A percentile compares a stretch with the other conserved stretches of the same genome.
These are phyloP conservation scores for Drosophila oshimai DNA, from an alignment of 1,140 invertebrate genomes.

Conservation along the genomic window DNA sequence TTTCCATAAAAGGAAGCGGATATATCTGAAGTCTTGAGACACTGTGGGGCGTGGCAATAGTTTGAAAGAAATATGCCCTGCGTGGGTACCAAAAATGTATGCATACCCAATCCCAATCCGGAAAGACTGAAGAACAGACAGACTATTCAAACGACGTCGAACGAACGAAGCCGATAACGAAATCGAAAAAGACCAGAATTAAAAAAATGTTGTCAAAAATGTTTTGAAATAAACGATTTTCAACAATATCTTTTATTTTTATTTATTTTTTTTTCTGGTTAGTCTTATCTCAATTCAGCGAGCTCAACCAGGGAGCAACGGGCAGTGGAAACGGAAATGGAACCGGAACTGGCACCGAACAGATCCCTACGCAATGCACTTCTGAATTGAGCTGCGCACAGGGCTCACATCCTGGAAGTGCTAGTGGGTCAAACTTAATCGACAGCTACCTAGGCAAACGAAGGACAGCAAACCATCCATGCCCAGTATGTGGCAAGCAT, in stretches of 20 bases:
- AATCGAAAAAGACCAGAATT: neutral
- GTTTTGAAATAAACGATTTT: neutral
- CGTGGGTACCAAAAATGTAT: too few relatives aligned
- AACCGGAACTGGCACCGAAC: neutral
- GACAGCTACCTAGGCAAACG: constrained; percentile 94
- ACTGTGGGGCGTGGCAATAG: too few relatives aligned
- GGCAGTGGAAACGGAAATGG: constrained; percentile 17
- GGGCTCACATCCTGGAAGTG: constrained; percentile 4
- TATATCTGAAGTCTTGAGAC: too few relatives aligned
- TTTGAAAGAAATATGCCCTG: too few relatives aligned
- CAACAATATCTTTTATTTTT: too few relatives aligned
- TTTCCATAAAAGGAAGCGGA: too few relatives aligned
- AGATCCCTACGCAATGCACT: constrained; percentile 20
- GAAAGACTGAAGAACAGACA: too few relatives aligned
- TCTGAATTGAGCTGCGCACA: constrained; percentile 44
- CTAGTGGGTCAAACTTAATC: constrained; percentile 61
- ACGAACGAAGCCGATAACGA: too few relatives aligned
- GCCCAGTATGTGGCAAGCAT: constrained; percentile 96
- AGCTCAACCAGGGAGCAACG: constrained; percentile 11
- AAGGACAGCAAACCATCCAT: constrained; percentile 95
- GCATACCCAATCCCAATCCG: too few relatives aligned
- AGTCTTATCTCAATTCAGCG: constrained; percentile 46
- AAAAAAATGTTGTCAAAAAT: too few relatives aligned
- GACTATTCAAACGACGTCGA: too few relatives aligned
- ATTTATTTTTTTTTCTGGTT: neutral